These are phyloP conservation scores for Artibeus lituratus DNA, from an alignment of 2,797 vertebrate genomes.

Conservation along the genomic window DNA sequence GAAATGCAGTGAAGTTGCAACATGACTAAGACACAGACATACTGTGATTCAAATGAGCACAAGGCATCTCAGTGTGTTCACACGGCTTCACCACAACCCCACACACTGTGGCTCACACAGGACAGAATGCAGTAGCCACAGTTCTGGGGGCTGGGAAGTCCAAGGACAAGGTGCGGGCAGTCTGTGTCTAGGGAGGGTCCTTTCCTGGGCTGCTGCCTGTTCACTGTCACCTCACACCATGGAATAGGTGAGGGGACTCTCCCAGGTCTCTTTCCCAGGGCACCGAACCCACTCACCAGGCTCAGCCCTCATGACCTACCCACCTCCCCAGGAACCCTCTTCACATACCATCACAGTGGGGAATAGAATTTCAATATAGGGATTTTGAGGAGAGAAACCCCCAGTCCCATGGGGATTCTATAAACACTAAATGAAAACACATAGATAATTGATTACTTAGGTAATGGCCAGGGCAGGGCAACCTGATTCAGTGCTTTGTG, in stretches of 20 bases:
- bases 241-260: not conserved
- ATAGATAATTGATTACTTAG: not conserved
- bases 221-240: not conserved
- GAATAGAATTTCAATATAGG: not conserved
- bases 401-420: not conserved
- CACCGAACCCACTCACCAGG: not conserved
- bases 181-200: not conserved
- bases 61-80: not conserved
- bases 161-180: not conserved
- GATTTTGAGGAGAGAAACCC: not conserved
- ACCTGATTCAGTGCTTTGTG: too few species aligned
- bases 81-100: too few species aligned
- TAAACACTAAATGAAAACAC: not conserved
- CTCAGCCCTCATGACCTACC: not conserved
- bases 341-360: not conserved
- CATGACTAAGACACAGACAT: not conserved
- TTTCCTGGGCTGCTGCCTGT: not conserved
- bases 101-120: too few species aligned
- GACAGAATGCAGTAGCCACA: too few species aligned
- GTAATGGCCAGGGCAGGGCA: too few species aligned
- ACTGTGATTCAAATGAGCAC: not conserved
- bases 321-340: not conserved
- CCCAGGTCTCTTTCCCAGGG: not conserved
- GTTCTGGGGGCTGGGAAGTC: too few species aligned
- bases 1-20: not conserved